Evolutionary conservation across 2,888 invertebrate genomes (phyloP), one percentile per base, ranked within the genome.

Genomic region (Drosophila putrida): DNA sequence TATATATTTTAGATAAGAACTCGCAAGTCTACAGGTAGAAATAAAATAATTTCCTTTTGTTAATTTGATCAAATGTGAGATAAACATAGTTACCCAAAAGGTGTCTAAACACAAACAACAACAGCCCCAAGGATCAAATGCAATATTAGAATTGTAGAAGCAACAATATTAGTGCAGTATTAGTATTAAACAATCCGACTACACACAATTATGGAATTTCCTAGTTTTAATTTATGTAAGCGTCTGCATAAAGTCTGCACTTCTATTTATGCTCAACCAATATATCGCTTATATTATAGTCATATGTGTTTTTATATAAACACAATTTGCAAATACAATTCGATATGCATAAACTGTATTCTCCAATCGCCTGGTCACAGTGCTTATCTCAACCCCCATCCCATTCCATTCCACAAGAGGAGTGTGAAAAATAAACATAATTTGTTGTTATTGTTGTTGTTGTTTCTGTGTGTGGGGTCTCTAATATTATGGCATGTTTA

Each of bases 401-500:
- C 13, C 53, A 60, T n/a, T n/a, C n/a, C n/a, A n/a, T n/a, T n/a
- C n/a, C n/a, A n/a, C n/a, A n/a, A n/a, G 25, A 35, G 10, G 46
- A 60, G 78, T 78, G 73, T 67, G 71, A 79, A 84, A 72, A 76
- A 81, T 72, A 79, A 84, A 76, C 71, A 77, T 70, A 76, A 74
- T 84, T 68, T 70, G 71, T 63, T 72, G 57, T 75, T 54, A 33
- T 43, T 46, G 36, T 49, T 69, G 38, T 3, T 28, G 46, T 43
- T 38, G 28, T 15, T 27, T 43, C 10, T 43, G 58, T 44, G 46
- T 46, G 33, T 66, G 53, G 53, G 47, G 62, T 36, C 78, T 36
- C 78, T 70, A 82, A 85, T 80, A 71, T 71, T 85, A 72, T 82
- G 70, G 80, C 66, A 65, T 78, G 71, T 67, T 80, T 82, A 81